Evolutionary conservation across 2,113 vertebrate species (phyloP), one percentile per base, ranked within the genome.

Genomic region (Gavia stellata): DNA sequence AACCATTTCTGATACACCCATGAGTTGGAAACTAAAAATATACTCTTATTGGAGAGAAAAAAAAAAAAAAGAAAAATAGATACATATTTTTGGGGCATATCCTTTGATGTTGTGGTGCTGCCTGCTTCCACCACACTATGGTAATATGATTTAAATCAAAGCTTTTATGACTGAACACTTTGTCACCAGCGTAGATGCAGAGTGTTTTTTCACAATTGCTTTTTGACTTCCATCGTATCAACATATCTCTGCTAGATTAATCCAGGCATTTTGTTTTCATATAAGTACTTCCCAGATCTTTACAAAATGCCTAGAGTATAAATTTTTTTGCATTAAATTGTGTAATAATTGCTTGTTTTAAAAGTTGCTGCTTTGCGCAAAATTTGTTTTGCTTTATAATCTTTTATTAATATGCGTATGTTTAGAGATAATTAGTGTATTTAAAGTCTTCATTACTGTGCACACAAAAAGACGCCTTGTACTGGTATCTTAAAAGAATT

Each of bases 371-470:
- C 63, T 95, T 92, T 78, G 73, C 4, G 3, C 49, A 91, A 63
- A 81, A 67, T 89, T 93, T 96, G 61, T 82, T 95, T 94, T 92
- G 81, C 88, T 92, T 86, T 97, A 40, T 93, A 91, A 86, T 83
- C 79, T 94, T 88, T 89, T 53, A 82, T 81, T 90, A 92, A 87
- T 84, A 86, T 92, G 92, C 65, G 10, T 21, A 72, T 96, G 81
- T 97, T 96, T 81, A 91, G 83, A 90, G 67, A 56, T 96, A 92
- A 91, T 86, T 81, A 92, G 36, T 88, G 62, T 95, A 31, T 93
- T 81, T 94, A 65, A 92, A 89, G 90, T 95, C 84, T 83, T 92
- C 47, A 16, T 96, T 97, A 95, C 96, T 97, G 96, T 97, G 97
- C 97, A 97, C 56, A 96, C 96, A 97, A 96, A 95, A 97, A 96